A percentile compares a stretch with the other conserved stretches of the same genome.
Conservation (phyloP, 2,888 invertebrate genomes). For the Acronicta psi region DNA sequence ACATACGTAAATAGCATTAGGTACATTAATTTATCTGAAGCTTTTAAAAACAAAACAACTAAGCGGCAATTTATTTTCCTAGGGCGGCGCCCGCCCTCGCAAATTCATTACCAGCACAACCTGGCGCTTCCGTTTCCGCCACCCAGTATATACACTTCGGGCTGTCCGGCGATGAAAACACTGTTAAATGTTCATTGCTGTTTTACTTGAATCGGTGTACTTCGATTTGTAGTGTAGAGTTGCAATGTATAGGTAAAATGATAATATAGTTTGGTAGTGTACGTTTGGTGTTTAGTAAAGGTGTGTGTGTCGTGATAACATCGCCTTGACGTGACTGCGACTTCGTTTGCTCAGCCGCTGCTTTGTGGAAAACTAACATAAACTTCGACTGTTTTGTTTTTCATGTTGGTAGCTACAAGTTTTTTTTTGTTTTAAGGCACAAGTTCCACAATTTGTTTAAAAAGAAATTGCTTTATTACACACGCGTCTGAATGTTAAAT, state of each 20-base stretch:
- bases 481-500: conserved; percentile 8
- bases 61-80: conserved; percentile 80
- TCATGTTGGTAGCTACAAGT: conserved; percentile 32
- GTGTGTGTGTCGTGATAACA: conserved; percentile 71
- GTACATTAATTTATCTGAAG: conserved; percentile 74
- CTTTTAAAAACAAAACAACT: conserved; percentile 81
- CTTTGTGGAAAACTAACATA: conserved; percentile 85
- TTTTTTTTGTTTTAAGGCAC: conserved; percentile 35
- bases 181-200: conserved; percentile 56
- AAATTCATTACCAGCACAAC: conserved; percentile 86
- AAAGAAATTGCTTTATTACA: conserved; percentile 3
- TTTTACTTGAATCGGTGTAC: conserved; percentile 18
- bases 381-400: conserved; percentile 74
- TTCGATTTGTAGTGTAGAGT: not conserved
- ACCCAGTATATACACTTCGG: conserved; percentile 44
- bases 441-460: conserved; percentile 4
- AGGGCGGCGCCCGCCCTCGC: conserved; percentile 84
- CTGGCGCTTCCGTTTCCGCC: conserved; percentile 86
- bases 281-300: conserved; percentile 23
- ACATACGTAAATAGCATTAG: conserved; percentile 61
- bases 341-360: conserved; percentile 81
- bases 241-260: conserved; percentile 21
- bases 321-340: conserved; percentile 78
- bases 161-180: conserved; percentile 25
- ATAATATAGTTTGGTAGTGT: conserved; percentile 1